A percentile compares a stretch with the other conserved stretches of the same genome.
Conservation (phyloP, 30 jellyfish, hydroid and myxozoan species). For the Turritopsis dohrnii region DNA sequence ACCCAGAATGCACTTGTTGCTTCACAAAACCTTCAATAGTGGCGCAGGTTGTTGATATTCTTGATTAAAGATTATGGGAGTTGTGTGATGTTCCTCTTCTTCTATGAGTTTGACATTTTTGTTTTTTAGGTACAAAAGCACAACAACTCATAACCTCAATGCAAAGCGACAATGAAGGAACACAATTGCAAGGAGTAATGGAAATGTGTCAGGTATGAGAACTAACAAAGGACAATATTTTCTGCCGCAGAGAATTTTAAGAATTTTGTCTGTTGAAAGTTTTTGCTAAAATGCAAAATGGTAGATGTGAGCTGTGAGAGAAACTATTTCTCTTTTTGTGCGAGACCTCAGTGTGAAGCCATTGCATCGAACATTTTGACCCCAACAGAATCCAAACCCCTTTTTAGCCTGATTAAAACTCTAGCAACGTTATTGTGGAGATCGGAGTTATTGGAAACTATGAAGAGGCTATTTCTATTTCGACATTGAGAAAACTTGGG, state of each 20-base stretch:
- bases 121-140: conserved; percentile 76
- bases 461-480: too few species aligned
- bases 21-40: conserved; percentile 89
- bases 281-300: too few species aligned
- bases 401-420: too few species aligned
- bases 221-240: background rate
- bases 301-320: too few species aligned
- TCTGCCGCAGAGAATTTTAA: background rate
- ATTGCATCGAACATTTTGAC: too few species aligned
- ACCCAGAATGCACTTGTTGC: conserved; percentile 96
- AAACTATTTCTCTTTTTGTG: too few species aligned
- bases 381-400: too few species aligned
- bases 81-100: background rate
- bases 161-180: conserved; percentile 96
- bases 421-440: too few species aligned
- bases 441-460: too few species aligned
- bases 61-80: background rate
- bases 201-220: conserved; percentile 97
- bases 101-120: background rate
- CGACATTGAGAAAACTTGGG: too few species aligned
- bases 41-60: conserved; percentile 56
- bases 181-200: conserved; percentile 93
- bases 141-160: conserved; percentile 87
- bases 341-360: too few species aligned
- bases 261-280: background rate